Percentiles rank a stretch among this genome's conserved stretches.
phyloP scores from a whole-genome alignment of 64 coral and sea anemone genomes.

The Dendrophyllia cribrosa region DNA sequence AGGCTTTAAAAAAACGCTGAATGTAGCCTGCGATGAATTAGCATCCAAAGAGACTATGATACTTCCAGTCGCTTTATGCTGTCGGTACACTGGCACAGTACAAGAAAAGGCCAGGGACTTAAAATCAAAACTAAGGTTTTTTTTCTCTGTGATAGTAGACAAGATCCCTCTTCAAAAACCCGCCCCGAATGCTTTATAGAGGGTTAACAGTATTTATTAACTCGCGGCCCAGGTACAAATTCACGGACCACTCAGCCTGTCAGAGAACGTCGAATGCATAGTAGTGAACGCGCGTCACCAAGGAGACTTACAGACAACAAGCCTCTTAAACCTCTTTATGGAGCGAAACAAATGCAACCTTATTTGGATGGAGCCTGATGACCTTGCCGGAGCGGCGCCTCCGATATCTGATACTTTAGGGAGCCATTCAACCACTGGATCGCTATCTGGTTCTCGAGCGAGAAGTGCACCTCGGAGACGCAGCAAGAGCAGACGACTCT shows the following conservation, averaged over 20 bases:
- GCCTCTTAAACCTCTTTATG: slow-evolving; percentile 31
- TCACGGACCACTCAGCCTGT: slow-evolving; percentile 34
- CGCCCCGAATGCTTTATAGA: too few species aligned
- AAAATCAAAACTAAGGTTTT: too few species aligned
- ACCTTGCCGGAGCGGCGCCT: neutral
- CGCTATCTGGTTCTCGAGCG: neutral
- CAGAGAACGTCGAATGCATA: slow-evolving; percentile 58
- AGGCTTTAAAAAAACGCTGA: too few species aligned
- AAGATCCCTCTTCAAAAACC: too few species aligned
- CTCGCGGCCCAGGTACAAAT: slow-evolving; percentile 37
- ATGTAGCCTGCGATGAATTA: too few species aligned
- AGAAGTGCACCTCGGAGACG: neutral
- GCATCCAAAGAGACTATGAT: too few species aligned
- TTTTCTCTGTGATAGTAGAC: too few species aligned
- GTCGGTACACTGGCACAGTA: too few species aligned
- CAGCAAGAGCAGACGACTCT: too few species aligned
- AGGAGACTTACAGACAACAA: neutral
- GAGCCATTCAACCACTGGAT: neutral
- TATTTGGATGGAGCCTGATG: slow-evolving; percentile 66
- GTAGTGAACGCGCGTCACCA: slow-evolving; percentile 51
- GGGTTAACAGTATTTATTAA: too few species aligned
- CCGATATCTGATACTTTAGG: neutral
- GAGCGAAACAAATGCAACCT: slow-evolving; percentile 68
- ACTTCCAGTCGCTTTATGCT: too few species aligned
- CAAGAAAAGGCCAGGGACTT: too few species aligned